A percentile compares a stretch with the other conserved stretches of the same genome.
phyloP scores from a whole-genome alignment of 2,888 invertebrate species.

The Eulithis prunata region DNA sequence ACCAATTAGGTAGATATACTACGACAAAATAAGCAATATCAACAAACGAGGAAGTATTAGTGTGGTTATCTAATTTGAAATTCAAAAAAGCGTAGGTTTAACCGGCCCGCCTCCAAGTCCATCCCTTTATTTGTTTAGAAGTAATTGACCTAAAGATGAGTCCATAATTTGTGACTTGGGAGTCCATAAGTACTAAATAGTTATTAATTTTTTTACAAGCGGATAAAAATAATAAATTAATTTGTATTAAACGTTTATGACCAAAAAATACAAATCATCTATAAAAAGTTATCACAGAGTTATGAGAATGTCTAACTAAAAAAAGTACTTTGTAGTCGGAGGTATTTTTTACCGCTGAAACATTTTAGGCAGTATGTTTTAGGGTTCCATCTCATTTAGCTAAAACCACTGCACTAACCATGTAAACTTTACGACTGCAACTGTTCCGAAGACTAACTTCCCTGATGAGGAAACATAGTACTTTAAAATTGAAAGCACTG shows the following conservation, averaged over 20 bases:
- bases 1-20: slow-evolving; percentile 4
- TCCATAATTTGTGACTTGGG: slow-evolving; percentile 63
- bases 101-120: slow-evolving; percentile 36
- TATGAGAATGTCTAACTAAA: too few species aligned
- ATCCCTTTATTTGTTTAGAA: slow-evolving; percentile 71
- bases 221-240: too few species aligned
- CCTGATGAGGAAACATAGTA: slow-evolving; percentile 10
- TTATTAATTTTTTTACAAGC: too few species aligned
- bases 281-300: too few species aligned
- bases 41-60: slow-evolving; percentile 37
- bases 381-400: not conserved
- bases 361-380: too few species aligned
- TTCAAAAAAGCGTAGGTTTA: slow-evolving; percentile 25
- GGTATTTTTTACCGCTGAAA: too few species aligned
- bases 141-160: slow-evolving; percentile 62
- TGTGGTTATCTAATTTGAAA: slow-evolving; percentile 40
- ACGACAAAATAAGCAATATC: slow-evolving; percentile 42
- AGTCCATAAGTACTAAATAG: slow-evolving; percentile 55
- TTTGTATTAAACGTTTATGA: too few species aligned
- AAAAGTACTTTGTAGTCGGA: too few species aligned
- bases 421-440: not conserved
- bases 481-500: slow-evolving; percentile 20
- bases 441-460: not conserved
- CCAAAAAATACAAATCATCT: too few species aligned
- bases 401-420: not conserved